Base-by-base conservation (phyloP, 2,888 invertebrate genomes). In the Dione juno region DNA sequence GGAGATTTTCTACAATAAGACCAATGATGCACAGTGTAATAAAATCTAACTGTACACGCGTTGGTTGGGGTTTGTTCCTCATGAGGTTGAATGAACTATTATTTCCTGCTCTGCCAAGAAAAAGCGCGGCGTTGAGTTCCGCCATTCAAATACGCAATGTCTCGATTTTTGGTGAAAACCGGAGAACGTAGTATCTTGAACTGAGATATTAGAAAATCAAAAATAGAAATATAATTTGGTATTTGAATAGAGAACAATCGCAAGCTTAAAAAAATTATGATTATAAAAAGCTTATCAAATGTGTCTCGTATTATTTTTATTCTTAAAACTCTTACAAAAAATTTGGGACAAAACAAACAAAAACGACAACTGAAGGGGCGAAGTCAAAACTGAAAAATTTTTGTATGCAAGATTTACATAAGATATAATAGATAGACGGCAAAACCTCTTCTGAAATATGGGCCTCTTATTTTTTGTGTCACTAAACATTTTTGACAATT, bases 251-350 rank as follows among this genome's bases (percentile, higher is more conserved):
- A 7, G 37, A 57, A 28, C 19, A 28, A 28, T 28, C 5, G 28
- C n/a, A 57, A n/a, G 16, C 7, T 1, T 10, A 10, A 19, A 13
- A 8, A 40, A 40, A 19, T 1, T 10, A 2, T 16, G 10, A 37
- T 10, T 28, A 9, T 43, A n/a, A 37, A 19, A 41, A 41, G 7
- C 16, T 8, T 11, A n/a, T 11, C 11, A n/a, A n/a, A 10, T 10
- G 8, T 28, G 19, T 14, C 8, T 11, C 10, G 21, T 14, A 10
- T 43, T 21, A 59, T 41, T 0, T 43, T 43, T 43, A 28, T 45
- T 61, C 45, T 35, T 61, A 61, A 61, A 61, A 45, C n/a, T 61
- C n/a, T 35, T 45, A 9, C 28, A 45, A 59, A 59, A 59, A n/a
- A 21, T 19, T 43, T 43, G 10, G 43, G 5, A 59, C 21, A 43